Evolutionary conservation across 2,113 vertebrate genomes (phyloP).

Genomic region (Microcebus tavaratra): DNA sequence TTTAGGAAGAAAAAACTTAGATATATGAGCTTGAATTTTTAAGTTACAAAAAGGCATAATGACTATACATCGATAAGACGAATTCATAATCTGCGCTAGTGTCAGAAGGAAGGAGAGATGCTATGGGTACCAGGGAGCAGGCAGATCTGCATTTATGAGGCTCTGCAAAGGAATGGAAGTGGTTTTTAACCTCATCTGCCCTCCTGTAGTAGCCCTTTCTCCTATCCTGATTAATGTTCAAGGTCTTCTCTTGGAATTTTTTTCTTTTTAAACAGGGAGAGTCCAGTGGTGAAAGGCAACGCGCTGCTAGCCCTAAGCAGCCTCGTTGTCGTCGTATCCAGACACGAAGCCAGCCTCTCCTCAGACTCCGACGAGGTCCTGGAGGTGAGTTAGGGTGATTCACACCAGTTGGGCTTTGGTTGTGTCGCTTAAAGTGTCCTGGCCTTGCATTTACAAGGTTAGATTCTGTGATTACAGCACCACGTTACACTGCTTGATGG

Average conservation of each 20-base stretch:
- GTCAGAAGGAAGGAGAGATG: background rate
- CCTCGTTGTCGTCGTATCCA: conserved; percentile 90
- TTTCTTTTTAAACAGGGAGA: conserved; percentile 88
- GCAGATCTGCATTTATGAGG: background rate
- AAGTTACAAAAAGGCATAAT: background rate
- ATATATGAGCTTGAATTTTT: background rate
- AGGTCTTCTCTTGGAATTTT: conserved; percentile 11
- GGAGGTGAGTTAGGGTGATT: conserved; percentile 85
- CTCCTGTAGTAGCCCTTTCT: background rate
- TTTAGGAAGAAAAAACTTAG: background rate
- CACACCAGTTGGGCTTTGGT: background rate
- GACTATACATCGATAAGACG: background rate
- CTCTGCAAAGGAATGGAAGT: background rate
- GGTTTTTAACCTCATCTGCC: background rate
- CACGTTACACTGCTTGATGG: too few species aligned
- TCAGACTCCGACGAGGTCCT: conserved; percentile 84
- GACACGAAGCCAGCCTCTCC: conserved; percentile 92
- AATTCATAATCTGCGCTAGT: background rate
- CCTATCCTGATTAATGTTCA: background rate
- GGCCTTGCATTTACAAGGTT: background rate
- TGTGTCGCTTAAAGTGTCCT: background rate
- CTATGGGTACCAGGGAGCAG: background rate
- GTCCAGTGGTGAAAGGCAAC: conserved; percentile 96
- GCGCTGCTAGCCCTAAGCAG: conserved; percentile 93
- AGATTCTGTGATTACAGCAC: background rate